phyloP scores from a whole-genome alignment of 2,797 vertebrate genomes.

The Serranus cabrilla region DNA sequence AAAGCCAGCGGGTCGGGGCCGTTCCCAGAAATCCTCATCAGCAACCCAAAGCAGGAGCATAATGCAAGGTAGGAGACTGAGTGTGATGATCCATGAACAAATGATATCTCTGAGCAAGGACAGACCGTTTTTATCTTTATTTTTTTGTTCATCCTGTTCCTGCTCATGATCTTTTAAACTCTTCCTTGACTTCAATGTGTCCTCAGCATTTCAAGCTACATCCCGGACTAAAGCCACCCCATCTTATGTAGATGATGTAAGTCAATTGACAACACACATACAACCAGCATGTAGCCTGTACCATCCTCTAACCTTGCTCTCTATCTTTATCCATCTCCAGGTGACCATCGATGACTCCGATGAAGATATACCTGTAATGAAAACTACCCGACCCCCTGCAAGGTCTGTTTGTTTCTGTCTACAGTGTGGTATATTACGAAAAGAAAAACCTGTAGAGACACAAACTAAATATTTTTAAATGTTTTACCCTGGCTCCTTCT shows the following conservation, averaged over 20 bases:
- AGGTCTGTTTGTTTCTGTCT: constrained; percentile 51
- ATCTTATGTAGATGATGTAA: constrained; percentile 72
- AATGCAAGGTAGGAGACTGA: constrained; percentile 77
- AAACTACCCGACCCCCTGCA: constrained; percentile 34
- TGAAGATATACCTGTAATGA: constrained; percentile 71
- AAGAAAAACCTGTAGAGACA: background rate
- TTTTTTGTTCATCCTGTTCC: background rate
- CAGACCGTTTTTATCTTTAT: too few species aligned
- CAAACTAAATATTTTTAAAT: background rate
- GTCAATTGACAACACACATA: constrained; percentile 8
- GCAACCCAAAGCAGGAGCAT: constrained; percentile 79
- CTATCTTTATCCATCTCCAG: constrained; percentile 57
- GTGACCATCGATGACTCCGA: constrained; percentile 79
- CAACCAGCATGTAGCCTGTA: background rate
- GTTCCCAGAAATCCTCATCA: constrained; percentile 71
- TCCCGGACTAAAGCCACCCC: constrained; percentile 32
- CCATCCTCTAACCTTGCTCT: background rate
- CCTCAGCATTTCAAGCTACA: constrained; percentile 72
- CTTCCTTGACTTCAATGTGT: background rate
- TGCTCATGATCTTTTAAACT: background rate
- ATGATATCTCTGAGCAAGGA: too few species aligned
- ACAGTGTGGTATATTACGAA: background rate
- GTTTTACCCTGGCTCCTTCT: background rate
- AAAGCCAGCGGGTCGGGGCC: constrained; percentile 73
- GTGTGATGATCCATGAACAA: background rate